These are phyloP conservation scores for Papilio gigon DNA, from an alignment of 2,888 invertebrate genomes.

Conservation along the genomic window DNA sequence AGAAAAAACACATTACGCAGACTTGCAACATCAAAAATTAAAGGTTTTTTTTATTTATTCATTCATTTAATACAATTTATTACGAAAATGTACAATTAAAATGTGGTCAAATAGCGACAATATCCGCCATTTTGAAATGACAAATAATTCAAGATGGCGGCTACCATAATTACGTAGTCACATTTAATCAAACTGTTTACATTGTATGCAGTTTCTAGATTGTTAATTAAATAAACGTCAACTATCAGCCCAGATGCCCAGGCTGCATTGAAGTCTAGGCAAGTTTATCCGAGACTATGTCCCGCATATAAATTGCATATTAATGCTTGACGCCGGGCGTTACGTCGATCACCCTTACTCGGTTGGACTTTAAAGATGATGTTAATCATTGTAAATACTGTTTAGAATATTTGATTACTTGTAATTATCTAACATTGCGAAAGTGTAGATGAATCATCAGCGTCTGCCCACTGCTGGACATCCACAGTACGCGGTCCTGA, in stretches of 20 bases:
- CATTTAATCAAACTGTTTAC: not conserved
- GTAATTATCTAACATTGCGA: too few relatives aligned
- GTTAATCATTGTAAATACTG: not conserved
- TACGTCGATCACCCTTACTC: not conserved
- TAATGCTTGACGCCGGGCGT: not conserved
- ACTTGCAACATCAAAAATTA: too few relatives aligned
- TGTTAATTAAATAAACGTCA: not conserved
- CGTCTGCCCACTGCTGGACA: too few relatives aligned
- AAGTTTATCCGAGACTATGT: not conserved
- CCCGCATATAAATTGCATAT: slow-evolving; percentile 15
- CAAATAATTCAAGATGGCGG: not conserved
- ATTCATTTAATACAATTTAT: too few relatives aligned
- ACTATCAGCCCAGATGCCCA: not conserved
- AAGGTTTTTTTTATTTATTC: too few relatives aligned
- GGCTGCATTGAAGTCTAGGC: slow-evolving; percentile 3
- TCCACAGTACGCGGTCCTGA: too few relatives aligned
- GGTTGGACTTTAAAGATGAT: not conserved
- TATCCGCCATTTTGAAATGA: not conserved
- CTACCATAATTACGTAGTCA: not conserved
- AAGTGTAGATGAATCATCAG: too few relatives aligned
- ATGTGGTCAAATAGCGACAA: too few relatives aligned
- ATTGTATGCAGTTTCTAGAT: not conserved
- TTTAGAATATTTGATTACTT: not conserved
- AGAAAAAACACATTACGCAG: too few relatives aligned
- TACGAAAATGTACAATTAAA: too few relatives aligned